Evolutionary conservation across 2,113 vertebrate species (phyloP), one percentile per base, ranked within the genome.

Genomic region (Gadus chalcogrammus): DNA sequence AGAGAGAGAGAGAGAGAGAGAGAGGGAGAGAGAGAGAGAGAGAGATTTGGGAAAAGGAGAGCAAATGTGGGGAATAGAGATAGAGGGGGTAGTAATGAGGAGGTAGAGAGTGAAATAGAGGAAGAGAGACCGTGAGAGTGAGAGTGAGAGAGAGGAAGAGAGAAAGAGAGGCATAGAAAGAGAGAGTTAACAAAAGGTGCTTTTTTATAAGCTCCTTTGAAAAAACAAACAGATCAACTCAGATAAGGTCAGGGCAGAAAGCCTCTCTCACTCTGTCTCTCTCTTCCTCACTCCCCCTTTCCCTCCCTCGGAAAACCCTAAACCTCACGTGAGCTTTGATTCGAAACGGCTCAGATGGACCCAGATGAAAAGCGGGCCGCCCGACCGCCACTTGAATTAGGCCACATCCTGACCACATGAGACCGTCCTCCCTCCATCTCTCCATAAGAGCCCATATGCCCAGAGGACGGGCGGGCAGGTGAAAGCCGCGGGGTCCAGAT

Each of bases 401-500:
- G 73, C 61, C 77, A 74, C 61, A 67, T 71, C 48, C 65, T 67
- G 17, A 35, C 31, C 31, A 35, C 62, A 66, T 64, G 48, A 52
- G 42, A 71, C 55, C 58, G 65, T 79, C 53, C 22, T 24, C 67
- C 55, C 58, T 55, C 76, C 67, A 79, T 77, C 67, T 82, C 78
- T 79, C 83, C 80, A 64, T 85, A 80, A 82, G 73, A 73, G 65
- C 61, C 66, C 78, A 78, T 84, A 81, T 69, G 76, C 20, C 79
- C n/a, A 74, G 64, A 53, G 71, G 53, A 69, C 68, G 62, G 64
- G 58, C 27, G 73, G 53, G 67, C 71, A 85, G 82, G 76, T 84
- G 65, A 87, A 85, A 80, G 68, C 65, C 78, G 59, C 66, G 76
- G 28, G 61, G 61, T 71, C 71, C 85, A 90, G 77, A 85, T 89